These are phyloP conservation scores for Premnoplex brunnescens DNA, from an alignment of 2,797 vertebrate genomes.

Conservation along the genomic window DNA sequence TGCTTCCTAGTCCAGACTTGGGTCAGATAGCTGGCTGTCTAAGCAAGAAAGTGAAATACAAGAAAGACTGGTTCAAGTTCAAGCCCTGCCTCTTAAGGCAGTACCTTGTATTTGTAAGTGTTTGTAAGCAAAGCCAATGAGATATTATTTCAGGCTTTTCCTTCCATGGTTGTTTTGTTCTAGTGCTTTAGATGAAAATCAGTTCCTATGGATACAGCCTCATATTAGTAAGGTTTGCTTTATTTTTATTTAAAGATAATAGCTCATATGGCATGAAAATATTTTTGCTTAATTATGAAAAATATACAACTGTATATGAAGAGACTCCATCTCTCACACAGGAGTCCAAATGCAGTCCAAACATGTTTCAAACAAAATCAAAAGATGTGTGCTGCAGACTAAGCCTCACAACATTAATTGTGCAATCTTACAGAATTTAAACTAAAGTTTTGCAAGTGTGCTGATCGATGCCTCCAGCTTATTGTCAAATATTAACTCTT, in stretches of 20 bases:
- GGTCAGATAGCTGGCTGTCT: background rate
- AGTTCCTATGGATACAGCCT: background rate
- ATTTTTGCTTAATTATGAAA: background rate
- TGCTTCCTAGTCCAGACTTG: background rate
- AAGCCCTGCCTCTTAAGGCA: background rate
- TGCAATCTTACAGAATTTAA: background rate
- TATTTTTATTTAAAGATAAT: background rate
- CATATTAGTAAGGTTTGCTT: background rate
- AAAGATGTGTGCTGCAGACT: background rate
- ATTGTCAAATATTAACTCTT: background rate
- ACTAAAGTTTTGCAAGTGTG: background rate
- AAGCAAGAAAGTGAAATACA: background rate
- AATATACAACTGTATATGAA: background rate
- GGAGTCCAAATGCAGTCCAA: background rate
- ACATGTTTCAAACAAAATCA: background rate
- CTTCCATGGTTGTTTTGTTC: background rate
- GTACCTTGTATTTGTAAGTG: background rate
- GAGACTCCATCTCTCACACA: background rate
- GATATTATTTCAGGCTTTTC: background rate
- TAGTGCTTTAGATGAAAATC: background rate
- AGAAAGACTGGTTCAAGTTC: background rate
- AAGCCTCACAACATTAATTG: background rate
- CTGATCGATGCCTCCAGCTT: background rate
- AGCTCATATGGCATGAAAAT: background rate
- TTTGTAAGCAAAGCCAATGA: background rate